phyloP scores from a whole-genome alignment of 1,140 invertebrate genomes.

The Schlechtendalia chinensis region DNA sequence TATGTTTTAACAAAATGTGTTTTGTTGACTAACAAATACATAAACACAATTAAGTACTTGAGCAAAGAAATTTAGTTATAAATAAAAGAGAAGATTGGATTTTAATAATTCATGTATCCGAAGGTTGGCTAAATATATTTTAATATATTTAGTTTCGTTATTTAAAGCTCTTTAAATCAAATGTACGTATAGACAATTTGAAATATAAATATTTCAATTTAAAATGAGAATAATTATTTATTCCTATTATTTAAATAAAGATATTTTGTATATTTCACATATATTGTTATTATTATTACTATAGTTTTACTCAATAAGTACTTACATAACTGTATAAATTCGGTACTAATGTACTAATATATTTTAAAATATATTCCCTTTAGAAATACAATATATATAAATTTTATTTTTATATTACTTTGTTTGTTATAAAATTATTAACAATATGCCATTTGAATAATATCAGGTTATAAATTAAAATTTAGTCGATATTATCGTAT shows the following conservation, averaged over 20 bases:
- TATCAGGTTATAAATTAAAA: too few relatives aligned
- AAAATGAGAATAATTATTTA: neutral
- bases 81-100: neutral
- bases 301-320: neutral
- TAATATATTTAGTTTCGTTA: neutral
- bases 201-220: neutral
- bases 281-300: neutral
- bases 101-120: neutral
- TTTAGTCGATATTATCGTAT: too few relatives aligned
- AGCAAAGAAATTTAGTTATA: neutral
- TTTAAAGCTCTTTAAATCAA: neutral
- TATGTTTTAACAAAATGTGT: neutral
- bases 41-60: neutral
- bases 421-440: too few relatives aligned
- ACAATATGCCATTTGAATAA: neutral
- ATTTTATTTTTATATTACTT: too few relatives aligned
- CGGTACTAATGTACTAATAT: too few relatives aligned
- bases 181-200: neutral
- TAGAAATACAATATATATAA: too few relatives aligned
- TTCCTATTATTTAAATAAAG: neutral
- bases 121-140: conserved; percentile 5
- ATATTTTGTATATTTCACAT: neutral
- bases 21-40: neutral
- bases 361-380: too few relatives aligned
- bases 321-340: too few relatives aligned